Evolutionary conservation across 1,140 invertebrate genomes (phyloP), one percentile per base, ranked within the genome.

Genomic region (Drosophila pallidifrons): DNA sequence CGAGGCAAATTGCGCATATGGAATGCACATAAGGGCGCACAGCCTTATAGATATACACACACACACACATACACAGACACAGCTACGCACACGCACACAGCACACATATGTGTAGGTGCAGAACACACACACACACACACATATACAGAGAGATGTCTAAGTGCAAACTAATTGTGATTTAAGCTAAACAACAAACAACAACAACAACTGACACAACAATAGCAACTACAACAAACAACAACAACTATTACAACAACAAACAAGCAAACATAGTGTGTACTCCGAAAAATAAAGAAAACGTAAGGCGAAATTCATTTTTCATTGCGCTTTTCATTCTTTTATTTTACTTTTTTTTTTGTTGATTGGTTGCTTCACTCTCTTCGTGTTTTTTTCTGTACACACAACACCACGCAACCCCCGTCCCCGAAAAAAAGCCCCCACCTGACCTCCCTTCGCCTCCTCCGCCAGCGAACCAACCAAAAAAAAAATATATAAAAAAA

Each of bases 161-260:
- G 66, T 88, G 83, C 75, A 79, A 71, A 80, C 60, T 75, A 80
- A 87, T 88, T 88, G 83, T 88, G 83, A 82, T 87, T 87, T 79
- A 77, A 79, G 63, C 82, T 81, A 81, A 78, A 71, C 57, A 65
- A 76, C 69, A 28, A 25, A 35, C 30, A 66, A 8, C 54, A 75
- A 45, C 43, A 72, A 63, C 66, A 47, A 32, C n/a, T 63, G 16
- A 25, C 41, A 57, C 51, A 49, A 30, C 25, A 58, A 58, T 38
- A 47, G 30, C n/a, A 70, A 32, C 32, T 38, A 57, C 51, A 49
- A 30, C 25, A 51, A 58, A 64, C 43, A 30, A 60, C 75, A 59
- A 67, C 51, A 58, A 71, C 59, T 68, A 35, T 45, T 70, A 32
- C n/a, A 63, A 32, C 32, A 47, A 64, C 30, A 49, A 25, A 20